Conservation (phyloP, 92 coral and sea anemone genomes). For the Zoanthus sociatus region DNA sequence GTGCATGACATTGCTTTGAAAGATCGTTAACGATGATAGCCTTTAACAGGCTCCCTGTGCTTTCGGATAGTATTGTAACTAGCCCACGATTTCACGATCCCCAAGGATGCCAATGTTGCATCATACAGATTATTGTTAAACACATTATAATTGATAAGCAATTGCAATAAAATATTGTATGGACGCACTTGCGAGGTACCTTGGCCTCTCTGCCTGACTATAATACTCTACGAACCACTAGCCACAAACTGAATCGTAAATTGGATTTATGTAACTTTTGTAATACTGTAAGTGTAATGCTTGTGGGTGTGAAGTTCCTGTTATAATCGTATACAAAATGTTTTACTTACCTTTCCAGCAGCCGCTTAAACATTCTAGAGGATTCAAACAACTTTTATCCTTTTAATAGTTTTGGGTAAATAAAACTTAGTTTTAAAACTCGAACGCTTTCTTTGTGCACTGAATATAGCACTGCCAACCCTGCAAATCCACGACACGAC, state of each 20-base stretch:
- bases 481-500: too few species aligned
- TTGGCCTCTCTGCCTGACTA: background rate
- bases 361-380: background rate
- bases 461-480: too few species aligned
- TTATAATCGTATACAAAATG: background rate
- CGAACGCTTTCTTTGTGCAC: too few species aligned
- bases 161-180: background rate
- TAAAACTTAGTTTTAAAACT: too few species aligned
- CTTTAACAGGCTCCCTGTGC: background rate
- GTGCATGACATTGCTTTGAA: background rate
- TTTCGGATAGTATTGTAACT: background rate
- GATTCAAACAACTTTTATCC: too few species aligned
- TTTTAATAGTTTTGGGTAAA: too few species aligned
- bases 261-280: background rate
- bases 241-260: too few species aligned
- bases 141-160: background rate
- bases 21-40: background rate
- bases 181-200: background rate
- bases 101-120: background rate
- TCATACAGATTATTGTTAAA: background rate
- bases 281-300: background rate
- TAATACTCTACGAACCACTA: too few species aligned
- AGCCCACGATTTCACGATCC: background rate
- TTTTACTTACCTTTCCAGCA: conserved; percentile 1
- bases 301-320: background rate